Evolutionary conservation across 2,888 invertebrate genomes (phyloP).

Genomic region (Stenchaetothrips biformis): DNA sequence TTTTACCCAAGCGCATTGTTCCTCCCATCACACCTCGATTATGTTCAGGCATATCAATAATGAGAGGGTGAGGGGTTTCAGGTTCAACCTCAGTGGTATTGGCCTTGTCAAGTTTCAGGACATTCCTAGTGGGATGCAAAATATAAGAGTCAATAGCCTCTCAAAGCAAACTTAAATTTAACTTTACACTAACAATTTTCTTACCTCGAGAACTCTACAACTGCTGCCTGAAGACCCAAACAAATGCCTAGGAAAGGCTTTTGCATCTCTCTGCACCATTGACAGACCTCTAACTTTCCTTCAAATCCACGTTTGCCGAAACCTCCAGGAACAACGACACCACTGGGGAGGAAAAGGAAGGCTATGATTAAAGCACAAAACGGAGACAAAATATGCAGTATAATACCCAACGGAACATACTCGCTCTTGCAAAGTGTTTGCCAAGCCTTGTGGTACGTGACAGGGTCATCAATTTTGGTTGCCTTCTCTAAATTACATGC

Average conservation of each 20-base stretch:
- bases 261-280: conserved; percentile 85
- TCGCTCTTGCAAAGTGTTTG: conserved; percentile 80
- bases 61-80: conserved; percentile 67
- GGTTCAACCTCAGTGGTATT: conserved; percentile 75
- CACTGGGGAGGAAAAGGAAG: conserved; percentile 52
- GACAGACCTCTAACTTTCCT: conserved; percentile 89
- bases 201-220: conserved; percentile 81
- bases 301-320: conserved; percentile 94
- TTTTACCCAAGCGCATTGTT: conserved; percentile 95
- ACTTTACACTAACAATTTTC: neutral
- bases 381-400: neutral
- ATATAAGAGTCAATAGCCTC: neutral
- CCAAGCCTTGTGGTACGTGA: conserved; percentile 90
- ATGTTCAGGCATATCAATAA: conserved; percentile 99
- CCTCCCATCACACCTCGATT: conserved; percentile 90
- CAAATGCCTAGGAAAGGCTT: conserved; percentile 95
- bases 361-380: conserved; percentile 35
- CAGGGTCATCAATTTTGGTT: conserved; percentile 68
- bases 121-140: conserved; percentile 35
- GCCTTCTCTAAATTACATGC: conserved; percentile 79
- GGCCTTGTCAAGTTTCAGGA: conserved; percentile 37
- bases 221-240: conserved; percentile 94
- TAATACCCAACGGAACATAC: conserved; percentile 51
- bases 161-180: no score
- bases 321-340: conserved; percentile 94